phyloP scores from a whole-genome alignment of 2,113 vertebrate genomes.

The Gasterosteus aculeatus region DNA sequence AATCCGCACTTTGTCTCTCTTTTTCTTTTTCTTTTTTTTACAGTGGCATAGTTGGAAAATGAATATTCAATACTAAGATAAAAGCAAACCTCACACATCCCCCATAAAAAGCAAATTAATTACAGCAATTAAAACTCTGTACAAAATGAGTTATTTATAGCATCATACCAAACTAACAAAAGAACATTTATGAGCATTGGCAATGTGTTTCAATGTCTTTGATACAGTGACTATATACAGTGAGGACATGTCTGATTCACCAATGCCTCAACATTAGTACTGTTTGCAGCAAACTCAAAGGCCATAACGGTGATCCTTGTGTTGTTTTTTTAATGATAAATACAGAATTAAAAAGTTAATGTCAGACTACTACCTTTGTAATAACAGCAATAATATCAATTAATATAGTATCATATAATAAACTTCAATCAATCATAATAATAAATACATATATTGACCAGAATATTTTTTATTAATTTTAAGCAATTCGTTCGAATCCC shows the following conservation, averaged over 20 bases:
- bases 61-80: constrained; percentile 80
- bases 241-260: constrained; percentile 73
- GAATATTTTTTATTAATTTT: constrained; percentile 44
- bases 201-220: constrained; percentile 69
- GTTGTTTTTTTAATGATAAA: constrained; percentile 65
- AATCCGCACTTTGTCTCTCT: constrained; percentile 74
- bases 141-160: constrained; percentile 80
- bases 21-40: constrained; percentile 66
- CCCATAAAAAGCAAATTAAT: constrained; percentile 78
- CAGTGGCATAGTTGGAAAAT: constrained; percentile 83
- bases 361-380: constrained; percentile 71
- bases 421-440: constrained; percentile 75
- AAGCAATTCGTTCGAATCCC: constrained; percentile 65
- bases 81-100: constrained; percentile 77
- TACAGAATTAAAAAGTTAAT: constrained; percentile 71
- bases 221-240: constrained; percentile 74
- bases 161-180: constrained; percentile 71
- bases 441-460: constrained; percentile 73
- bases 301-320: constrained; percentile 84
- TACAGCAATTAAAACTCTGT: constrained; percentile 77
- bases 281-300: constrained; percentile 83
- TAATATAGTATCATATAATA: constrained; percentile 71
- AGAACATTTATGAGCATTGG: constrained; percentile 76
- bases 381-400: constrained; percentile 80
- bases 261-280: constrained; percentile 75